phyloP scores from a whole-genome alignment of 2,888 invertebrate genomes.

The Seira musarum region DNA sequence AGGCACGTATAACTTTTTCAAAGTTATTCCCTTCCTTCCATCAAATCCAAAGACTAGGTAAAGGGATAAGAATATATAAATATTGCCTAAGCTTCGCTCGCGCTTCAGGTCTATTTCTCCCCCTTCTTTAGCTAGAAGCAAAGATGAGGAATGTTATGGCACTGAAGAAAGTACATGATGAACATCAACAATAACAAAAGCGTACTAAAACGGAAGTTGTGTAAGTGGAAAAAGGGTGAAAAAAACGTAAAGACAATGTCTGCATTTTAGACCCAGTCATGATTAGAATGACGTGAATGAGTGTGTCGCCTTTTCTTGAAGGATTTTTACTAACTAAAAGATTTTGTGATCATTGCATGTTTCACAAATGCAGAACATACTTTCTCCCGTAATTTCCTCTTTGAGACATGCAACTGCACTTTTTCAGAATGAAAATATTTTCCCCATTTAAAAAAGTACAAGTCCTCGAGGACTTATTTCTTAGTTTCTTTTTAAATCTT shows the following conservation, averaged over 20 bases:
- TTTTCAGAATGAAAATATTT: conserved; percentile 19
- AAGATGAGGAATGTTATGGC: conserved; percentile 36
- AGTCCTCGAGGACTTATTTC: conserved; percentile 45
- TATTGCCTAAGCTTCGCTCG: not conserved
- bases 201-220: conserved; percentile 26
- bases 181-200: conserved; percentile 28
- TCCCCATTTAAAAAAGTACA: conserved; percentile 28
- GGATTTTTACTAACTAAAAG: conserved; percentile 14
- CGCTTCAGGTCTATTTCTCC: too few relatives aligned
- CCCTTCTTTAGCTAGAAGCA: conserved; percentile 25
- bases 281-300: conserved; percentile 10
- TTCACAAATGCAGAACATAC: conserved; percentile 17
- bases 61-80: conserved; percentile 34
- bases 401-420: conserved; percentile 36
- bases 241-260: conserved; percentile 30
- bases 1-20: conserved; percentile 56
- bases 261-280: conserved; percentile 5
- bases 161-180: conserved; percentile 5
- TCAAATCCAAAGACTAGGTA: conserved; percentile 10
- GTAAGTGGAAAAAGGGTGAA: conserved; percentile 51
- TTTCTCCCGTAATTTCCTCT: conserved; percentile 24
- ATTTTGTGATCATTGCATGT: conserved; percentile 40
- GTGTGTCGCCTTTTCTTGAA: not conserved
- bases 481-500: conserved; percentile 20
- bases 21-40: not conserved